phyloP scores from a whole-genome alignment of 2,797 vertebrate species.

The Rhinophrynus dorsalis region DNA sequence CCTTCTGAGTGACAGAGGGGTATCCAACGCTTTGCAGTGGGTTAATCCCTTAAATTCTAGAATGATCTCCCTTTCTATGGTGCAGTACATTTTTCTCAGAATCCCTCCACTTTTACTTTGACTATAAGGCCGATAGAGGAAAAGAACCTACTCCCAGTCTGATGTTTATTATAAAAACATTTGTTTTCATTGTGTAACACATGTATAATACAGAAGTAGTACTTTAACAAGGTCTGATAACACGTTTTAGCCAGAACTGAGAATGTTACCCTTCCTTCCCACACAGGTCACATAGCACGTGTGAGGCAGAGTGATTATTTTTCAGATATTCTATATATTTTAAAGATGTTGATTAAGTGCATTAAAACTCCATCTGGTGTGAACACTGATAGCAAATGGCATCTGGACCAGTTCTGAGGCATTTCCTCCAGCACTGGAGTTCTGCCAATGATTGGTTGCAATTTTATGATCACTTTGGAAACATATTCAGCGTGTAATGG shows the following conservation, averaged over 20 bases:
- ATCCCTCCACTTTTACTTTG: too few species aligned
- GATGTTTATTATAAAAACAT: too few species aligned
- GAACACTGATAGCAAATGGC: conserved; percentile 65
- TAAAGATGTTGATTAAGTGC: conserved; percentile 66
- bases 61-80: too few species aligned
- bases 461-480: conserved; percentile 66
- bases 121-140: too few species aligned
- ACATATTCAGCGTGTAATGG: conserved; percentile 60
- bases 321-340: conserved; percentile 51
- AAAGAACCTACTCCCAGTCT: too few species aligned
- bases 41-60: too few species aligned
- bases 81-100: too few species aligned
- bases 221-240: not conserved
- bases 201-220: too few species aligned
- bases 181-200: too few species aligned
- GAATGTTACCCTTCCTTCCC: not conserved
- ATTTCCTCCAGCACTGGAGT: conserved; percentile 65
- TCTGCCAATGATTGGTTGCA: conserved; percentile 65
- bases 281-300: not conserved
- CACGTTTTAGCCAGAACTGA: not conserved
- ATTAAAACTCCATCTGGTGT: conserved; percentile 66
- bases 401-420: conserved; percentile 60
- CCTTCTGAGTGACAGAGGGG: too few species aligned
- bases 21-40: too few species aligned
- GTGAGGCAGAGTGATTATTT: conserved; percentile 6